phyloP scores from a whole-genome alignment of 2,888 invertebrate genomes.

The Drosophila borborema region DNA sequence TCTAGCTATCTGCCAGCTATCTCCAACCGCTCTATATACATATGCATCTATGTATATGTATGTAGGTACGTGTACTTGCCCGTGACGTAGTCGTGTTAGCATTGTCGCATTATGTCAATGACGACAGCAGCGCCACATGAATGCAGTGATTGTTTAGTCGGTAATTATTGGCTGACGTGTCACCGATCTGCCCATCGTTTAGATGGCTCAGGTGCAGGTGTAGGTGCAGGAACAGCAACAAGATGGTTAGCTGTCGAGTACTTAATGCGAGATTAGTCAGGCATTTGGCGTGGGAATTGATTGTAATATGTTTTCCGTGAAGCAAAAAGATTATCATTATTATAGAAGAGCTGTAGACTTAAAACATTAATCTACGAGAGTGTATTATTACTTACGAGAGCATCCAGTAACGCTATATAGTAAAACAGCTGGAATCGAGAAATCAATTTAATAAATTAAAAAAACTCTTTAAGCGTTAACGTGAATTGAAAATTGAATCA shows the following conservation, averaged over 20 bases:
- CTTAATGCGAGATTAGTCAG: conserved; percentile 15
- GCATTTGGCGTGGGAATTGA: conserved; percentile 42
- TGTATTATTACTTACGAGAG: too few species aligned
- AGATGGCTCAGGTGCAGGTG: conserved; percentile 10
- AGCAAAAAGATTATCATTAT: too few species aligned
- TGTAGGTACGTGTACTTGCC: conserved; percentile 7
- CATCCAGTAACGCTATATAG: background rate
- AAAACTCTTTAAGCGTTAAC: background rate
- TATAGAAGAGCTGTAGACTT: too few species aligned
- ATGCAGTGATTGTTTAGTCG: conserved; percentile 67
- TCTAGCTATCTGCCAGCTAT: conserved; percentile 42
- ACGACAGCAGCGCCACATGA: conserved; percentile 64
- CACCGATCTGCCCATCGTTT: conserved; percentile 8
- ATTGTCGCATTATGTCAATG: conserved; percentile 78
- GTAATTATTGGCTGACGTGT: conserved; percentile 49
- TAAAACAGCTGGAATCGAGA: too few species aligned
- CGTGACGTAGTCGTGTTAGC: conserved; percentile 57
- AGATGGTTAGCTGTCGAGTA: conserved; percentile 5
- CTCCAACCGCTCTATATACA: conserved; percentile 26
- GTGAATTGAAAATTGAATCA: background rate
- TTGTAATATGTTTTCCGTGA: conserved; percentile 13
- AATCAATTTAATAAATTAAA: too few species aligned
- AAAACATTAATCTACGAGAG: too few species aligned
- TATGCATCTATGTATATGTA: too few species aligned
- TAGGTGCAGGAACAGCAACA: conserved; percentile 13